These are phyloP conservation scores for Drosophila sucinea DNA, from an alignment of 1,140 invertebrate genomes.

Conservation along the genomic window DNA sequence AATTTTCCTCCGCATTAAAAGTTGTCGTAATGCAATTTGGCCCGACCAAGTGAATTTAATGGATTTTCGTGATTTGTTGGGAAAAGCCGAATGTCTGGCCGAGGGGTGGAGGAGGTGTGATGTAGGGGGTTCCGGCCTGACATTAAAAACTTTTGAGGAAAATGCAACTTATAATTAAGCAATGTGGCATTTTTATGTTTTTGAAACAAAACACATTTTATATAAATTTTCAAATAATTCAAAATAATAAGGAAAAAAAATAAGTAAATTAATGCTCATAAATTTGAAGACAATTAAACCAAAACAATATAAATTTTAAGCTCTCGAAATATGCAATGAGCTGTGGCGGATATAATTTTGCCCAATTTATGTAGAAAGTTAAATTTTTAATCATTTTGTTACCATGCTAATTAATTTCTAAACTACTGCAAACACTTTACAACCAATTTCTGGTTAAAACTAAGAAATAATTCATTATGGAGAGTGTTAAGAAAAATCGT, in stretches of 20 bases:
- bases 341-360: too few species aligned
- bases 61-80: slow-evolving; percentile 60
- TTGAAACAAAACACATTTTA: slow-evolving; percentile 4
- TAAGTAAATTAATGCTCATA: not conserved
- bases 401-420: too few species aligned
- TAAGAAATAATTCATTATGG: too few species aligned
- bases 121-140: not conserved
- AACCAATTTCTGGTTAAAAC: too few species aligned
- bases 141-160: slow-evolving; percentile 1
- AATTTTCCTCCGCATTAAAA: slow-evolving; percentile 64
- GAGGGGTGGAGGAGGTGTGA: not conserved
- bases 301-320: too few species aligned
- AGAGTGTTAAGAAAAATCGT: too few species aligned
- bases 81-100: not conserved
- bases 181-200: slow-evolving; percentile 3
- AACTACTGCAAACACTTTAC: too few species aligned
- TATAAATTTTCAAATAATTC: not conserved
- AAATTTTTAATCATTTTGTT: too few species aligned
- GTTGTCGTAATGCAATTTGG: slow-evolving; percentile 50
- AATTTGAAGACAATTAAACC: not conserved
- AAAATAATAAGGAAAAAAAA: not conserved
- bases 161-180: not conserved
- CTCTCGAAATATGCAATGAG: too few species aligned
- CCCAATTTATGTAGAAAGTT: too few species aligned
- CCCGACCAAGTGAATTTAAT: slow-evolving; percentile 53